Conservation (phyloP, 2,888 invertebrate genomes). For the Dynastes tityus region DNA sequence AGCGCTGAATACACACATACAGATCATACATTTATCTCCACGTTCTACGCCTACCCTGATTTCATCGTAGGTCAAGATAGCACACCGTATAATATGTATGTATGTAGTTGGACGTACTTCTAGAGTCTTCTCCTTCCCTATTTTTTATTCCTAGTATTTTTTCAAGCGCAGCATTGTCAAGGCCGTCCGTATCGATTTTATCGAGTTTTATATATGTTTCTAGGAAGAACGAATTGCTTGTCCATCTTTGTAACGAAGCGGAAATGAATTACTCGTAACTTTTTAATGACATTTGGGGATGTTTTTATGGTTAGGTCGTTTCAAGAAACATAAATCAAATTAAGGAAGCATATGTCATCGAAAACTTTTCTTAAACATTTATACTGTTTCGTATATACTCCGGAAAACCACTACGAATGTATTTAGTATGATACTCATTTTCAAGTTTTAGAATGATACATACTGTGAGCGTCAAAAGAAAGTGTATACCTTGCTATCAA, state of each 20-base stretch:
- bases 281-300: not conserved
- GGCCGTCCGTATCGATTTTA: slow-evolving; percentile 14
- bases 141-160: not conserved
- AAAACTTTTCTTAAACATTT: not conserved
- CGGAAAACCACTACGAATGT: no score
- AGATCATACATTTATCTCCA: not conserved
- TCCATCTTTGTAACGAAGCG: not conserved
- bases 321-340: not conserved
- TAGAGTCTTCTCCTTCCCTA: slow-evolving; percentile 5
- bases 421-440: no score
- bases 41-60: not conserved
- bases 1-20: not conserved
- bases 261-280: not conserved
- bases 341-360: not conserved
- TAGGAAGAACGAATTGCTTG: not conserved
- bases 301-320: not conserved
- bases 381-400: no score
- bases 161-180: not conserved
- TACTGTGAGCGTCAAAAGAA: no score
- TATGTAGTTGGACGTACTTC: not conserved
- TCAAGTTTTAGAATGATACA: no score
- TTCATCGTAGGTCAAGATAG: slow-evolving; percentile 11
- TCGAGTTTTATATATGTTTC: not conserved
- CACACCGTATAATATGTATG: not conserved
- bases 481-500: no score